A percentile compares a stretch with the other conserved stretches of the same genome.
Conservation (phyloP, 1,140 invertebrate genomes). For the Drosophila tani region DNA sequence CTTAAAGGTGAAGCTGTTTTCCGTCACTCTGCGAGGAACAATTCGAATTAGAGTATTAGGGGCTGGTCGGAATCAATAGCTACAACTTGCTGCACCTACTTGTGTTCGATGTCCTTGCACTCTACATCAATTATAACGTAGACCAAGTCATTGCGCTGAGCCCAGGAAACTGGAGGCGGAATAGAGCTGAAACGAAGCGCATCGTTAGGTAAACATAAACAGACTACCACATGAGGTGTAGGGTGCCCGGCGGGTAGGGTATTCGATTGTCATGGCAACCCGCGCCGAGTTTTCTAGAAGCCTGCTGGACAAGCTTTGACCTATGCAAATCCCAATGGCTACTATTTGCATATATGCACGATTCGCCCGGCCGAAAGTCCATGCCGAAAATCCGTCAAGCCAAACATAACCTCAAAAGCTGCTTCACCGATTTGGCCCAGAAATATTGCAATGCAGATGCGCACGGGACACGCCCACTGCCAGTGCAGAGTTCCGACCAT, state of each 20-base stretch:
- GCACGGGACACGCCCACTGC: conserved; percentile 65
- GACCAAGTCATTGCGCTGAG: conserved; percentile 92
- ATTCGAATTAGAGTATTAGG: conserved; percentile 3
- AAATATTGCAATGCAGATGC: conserved; percentile 66
- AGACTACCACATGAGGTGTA: background rate
- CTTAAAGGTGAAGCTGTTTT: conserved; percentile 93
- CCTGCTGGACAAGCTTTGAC: conserved; percentile 7
- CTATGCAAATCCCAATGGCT: conserved; percentile 20
- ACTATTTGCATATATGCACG: conserved; percentile 47
- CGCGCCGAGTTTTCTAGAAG: conserved; percentile 26
- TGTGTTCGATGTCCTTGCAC: conserved; percentile 93
- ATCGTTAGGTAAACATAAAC: conserved; percentile 41
- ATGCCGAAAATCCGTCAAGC: conserved; percentile 48
- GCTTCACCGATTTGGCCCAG: conserved; percentile 23
- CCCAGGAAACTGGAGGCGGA: conserved; percentile 96
- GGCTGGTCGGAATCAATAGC: background rate
- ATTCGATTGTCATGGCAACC: conserved; percentile 51
- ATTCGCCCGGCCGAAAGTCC: conserved; percentile 38
- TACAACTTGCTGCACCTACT: conserved; percentile 84
- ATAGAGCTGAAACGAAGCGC: conserved; percentile 83
- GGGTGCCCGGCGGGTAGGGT: background rate
- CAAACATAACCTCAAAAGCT: conserved; percentile 74
- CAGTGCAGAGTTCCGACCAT: background rate
- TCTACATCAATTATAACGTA: conserved; percentile 96
- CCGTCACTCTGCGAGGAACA: conserved; percentile 87